A percentile compares a stretch with the other conserved stretches of the same genome.
Conservation (phyloP, 2,113 vertebrate species). For the Nerophis ophidion region DNA sequence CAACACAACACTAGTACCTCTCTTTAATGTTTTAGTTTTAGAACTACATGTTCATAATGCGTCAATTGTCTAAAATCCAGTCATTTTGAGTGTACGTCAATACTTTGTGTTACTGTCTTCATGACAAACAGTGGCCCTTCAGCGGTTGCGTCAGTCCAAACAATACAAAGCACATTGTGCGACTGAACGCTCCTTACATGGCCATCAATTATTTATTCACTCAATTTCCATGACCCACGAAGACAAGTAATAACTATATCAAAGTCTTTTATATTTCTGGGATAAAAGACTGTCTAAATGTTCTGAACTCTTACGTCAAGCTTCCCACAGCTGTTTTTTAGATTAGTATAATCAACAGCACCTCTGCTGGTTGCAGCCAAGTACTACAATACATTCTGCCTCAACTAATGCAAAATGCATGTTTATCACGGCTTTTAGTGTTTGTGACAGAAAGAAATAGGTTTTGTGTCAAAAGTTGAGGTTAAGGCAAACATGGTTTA, state of each 20-base stretch:
- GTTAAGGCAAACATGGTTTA: not conserved
- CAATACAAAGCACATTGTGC: too few relatives aligned
- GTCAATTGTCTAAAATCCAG: not conserved
- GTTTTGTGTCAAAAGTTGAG: not conserved
- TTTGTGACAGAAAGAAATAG: not conserved
- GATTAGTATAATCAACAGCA: too few relatives aligned
- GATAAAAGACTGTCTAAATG: not conserved
- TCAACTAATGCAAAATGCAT: not conserved
- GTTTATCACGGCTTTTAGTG: not conserved
- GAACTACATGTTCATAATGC: not conserved
- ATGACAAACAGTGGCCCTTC: too few relatives aligned
- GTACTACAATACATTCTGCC: too few relatives aligned
- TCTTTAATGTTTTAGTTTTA: not conserved
- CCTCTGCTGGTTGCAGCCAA: too few relatives aligned
- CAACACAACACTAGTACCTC: not conserved
- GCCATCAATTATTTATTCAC: too few relatives aligned
- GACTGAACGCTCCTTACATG: too few relatives aligned
- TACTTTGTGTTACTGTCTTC: not conserved
- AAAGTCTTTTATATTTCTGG: too few relatives aligned
- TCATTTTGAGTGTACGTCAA: not conserved
- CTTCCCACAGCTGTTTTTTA: not conserved
- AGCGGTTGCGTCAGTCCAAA: too few relatives aligned
- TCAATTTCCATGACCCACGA: too few relatives aligned
- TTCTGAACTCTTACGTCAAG: not conserved
- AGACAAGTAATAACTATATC: not conserved